Base-by-base conservation (phyloP, 2,888 invertebrate species). In the Hydroisotoma schaefferi region DNA sequence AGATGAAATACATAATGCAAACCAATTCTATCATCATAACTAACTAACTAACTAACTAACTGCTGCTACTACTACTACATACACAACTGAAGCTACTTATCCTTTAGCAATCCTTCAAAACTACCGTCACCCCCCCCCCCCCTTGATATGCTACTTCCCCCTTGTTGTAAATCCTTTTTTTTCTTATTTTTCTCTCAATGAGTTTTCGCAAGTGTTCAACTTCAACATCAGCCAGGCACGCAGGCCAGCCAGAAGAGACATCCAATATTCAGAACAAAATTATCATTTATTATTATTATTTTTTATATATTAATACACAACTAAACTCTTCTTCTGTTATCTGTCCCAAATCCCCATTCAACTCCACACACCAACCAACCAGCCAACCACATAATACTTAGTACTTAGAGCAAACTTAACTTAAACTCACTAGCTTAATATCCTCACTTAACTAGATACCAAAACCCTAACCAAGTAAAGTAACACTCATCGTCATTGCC, bases 221-320 rank as follows among this genome's bases (percentile, higher is more conserved):
- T 10, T 10, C 10, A 10, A 10, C 8, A 18, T 43, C 18, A 33
- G 33, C 33, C 8, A 33, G 15, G 33, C 33, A 33, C 8, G 23
- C 15, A 23, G 15, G 27, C 49, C 18, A n/a, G 25, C 20, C 8
- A n/a, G 20, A 8, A 49, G 52, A 28, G 15, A 52, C 52, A 52
- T 33, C 37, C 37, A 52, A 33, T 52, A 52, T 52, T 52, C 52
- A 52, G 52, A 52, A 22, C 52, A 52, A 52, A 52, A 52, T 52
- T 52, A 52, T 52, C 52, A 52, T 52, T 52, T 33, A 52, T 52
- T 52, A 52, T 52, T 52, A 52, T 52, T 6, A 52, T 52, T 27
- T 52, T 52, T 52, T 52, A 23, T 33, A 33, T 52, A 52, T 37
- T 52, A 52, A 52, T 49, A 33, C 52, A 33, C n/a, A n/a, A n/a